Conservation (phyloP, 1,140 invertebrate genomes). For the Drosophila subobscura region DNA sequence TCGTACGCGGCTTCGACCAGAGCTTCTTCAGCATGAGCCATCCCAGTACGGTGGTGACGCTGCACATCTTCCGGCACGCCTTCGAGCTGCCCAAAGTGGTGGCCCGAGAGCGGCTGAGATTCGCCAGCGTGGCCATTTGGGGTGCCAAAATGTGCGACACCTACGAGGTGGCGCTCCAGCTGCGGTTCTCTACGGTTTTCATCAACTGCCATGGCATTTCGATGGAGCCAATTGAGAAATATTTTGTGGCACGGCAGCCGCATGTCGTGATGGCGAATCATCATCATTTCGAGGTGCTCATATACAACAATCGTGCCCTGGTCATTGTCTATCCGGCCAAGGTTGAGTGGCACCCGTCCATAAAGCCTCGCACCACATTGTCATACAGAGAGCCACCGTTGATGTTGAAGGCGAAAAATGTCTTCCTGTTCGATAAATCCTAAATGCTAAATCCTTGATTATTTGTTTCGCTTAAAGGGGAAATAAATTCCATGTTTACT, state of each 20-base stretch:
- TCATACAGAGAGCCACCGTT: accelerated
- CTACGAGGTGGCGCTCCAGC: constrained; percentile 49
- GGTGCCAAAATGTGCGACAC: constrained; percentile 43
- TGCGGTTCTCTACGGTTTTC: constrained; percentile 21
- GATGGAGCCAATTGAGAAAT: constrained; percentile 22
- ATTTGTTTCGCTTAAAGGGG: too few species aligned
- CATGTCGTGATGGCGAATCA: constrained; percentile 24
- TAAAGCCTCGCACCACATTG: too few species aligned
- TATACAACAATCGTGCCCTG: background rate
- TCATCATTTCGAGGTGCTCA: constrained; percentile 48
- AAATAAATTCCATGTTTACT: too few species aligned
- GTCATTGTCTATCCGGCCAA: constrained; percentile 48
- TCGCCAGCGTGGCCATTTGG: constrained; percentile 50
- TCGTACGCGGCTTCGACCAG: constrained; percentile 58
- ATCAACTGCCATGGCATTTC: constrained; percentile 45
- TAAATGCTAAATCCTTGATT: too few species aligned
- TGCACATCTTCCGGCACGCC: constrained; percentile 57
- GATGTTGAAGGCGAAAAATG: too few species aligned
- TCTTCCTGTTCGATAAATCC: too few species aligned
- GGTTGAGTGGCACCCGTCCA: constrained; percentile 12
- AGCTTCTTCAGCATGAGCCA: constrained; percentile 44
- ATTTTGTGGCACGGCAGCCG: constrained; percentile 6
- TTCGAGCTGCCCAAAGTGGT: constrained; percentile 32
- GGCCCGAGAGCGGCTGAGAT: constrained; percentile 30
- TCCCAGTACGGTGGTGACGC: constrained; percentile 51